Base-by-base conservation (phyloP, 2,888 invertebrate species). In the Branchellion lobata region DNA sequence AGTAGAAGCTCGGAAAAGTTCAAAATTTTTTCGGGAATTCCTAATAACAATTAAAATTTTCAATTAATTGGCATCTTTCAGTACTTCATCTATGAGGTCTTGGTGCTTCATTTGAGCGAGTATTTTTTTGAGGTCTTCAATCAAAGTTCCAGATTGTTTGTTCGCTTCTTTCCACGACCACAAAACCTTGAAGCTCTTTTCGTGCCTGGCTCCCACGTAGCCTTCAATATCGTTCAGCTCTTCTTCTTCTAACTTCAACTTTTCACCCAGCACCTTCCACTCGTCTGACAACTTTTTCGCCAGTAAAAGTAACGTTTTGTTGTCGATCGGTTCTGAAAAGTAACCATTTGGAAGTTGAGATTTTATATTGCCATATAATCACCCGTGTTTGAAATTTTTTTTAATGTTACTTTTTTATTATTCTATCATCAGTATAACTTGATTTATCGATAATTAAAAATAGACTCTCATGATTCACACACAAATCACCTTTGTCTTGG, bases 171-270 rank as follows among this genome's bases (percentile, higher is more conserved):
- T 72, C 81, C 81, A 81, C 24, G 75, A 33, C 81, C 81, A 81
- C 31, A 81, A 61, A 24, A 81, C 73, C 65, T 81, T 81, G 75
- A 81, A 81, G 18, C 77, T 61, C 24, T 79, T 79, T 76, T 81
- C 81, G 80, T 81, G 79, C 27, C 69, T 77, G n/a, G 75, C 69
- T 24, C 81, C 78, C 31, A 79, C 81, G 71, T 81, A 77, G 34
- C 51, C 72, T 74, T 81, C 78, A 36, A 81, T 79, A 34, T 81
- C 81, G 14, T 69, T 36, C 57, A 81, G 31, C 34, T 81, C 81
- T 40, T 78, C 80, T 24, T 81, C 78, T 0, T 72, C 75, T 1
- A 80, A 27, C 31, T 29, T 73, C 2, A 81, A 73, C 1, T 73
- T 73, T 14, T 72, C 51, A 24, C 79, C 81, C n/a, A 81, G 61